These are phyloP conservation scores for Himalopsyche tibetana DNA, from an alignment of 2,888 invertebrate species.

Conservation along the genomic window DNA sequence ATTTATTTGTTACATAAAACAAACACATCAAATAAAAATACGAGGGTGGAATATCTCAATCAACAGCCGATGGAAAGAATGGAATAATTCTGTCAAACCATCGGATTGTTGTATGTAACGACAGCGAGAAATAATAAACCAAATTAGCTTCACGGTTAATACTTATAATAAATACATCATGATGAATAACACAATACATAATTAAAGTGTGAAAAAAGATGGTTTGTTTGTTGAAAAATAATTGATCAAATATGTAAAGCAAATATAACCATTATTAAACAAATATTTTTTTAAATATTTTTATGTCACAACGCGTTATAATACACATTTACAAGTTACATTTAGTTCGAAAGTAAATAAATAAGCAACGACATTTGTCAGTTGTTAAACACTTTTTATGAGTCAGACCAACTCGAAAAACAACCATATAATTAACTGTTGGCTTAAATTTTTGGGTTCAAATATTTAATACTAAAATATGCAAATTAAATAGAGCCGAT, in stretches of 20 bases:
- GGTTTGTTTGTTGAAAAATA: background rate
- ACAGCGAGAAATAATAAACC: constrained; percentile 19
- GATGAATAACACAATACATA: background rate
- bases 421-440: background rate
- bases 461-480: background rate
- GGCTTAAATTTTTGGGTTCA: background rate
- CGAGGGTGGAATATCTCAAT: background rate
- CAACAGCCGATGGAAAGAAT: background rate
- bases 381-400: background rate
- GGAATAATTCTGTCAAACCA: constrained; percentile 13
- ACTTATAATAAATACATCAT: background rate
- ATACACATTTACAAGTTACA: too few relatives aligned
- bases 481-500: constrained; percentile 12
- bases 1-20: background rate
- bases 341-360: too few relatives aligned
- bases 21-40: background rate
- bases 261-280: too few relatives aligned
- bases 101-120: background rate
- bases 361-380: too few relatives aligned
- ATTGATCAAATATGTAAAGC: too few relatives aligned
- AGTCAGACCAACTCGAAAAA: too few relatives aligned
- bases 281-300: too few relatives aligned
- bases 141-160: background rate
- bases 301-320: too few relatives aligned
- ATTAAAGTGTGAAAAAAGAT: background rate